Evolutionary conservation across 2,888 invertebrate species (phyloP).

Genomic region (Lysandra coridon): DNA sequence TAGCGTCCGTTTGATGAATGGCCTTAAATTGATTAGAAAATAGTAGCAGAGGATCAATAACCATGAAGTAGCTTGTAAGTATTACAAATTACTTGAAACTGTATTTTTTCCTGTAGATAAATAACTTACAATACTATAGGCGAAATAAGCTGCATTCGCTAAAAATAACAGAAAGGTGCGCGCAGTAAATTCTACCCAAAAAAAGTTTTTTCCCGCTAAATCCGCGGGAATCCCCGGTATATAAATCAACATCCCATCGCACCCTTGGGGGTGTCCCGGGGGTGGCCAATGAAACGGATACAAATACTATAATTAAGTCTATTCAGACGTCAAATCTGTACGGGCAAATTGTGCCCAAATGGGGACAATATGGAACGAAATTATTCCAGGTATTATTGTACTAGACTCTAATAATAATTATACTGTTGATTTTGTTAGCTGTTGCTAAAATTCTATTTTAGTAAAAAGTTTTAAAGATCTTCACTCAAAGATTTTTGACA

Average conservation of each 20-base stretch:
- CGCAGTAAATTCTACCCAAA: background rate
- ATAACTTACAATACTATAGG: background rate
- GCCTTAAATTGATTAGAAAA: constrained; percentile 37
- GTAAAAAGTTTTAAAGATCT: no score
- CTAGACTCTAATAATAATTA: constrained; percentile 23
- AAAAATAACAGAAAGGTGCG: background rate
- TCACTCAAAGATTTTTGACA: background rate
- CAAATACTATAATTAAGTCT: constrained; percentile 72
- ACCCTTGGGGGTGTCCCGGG: constrained; percentile 55
- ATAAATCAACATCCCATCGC: constrained; percentile 61
- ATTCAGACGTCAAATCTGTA: constrained; percentile 73
- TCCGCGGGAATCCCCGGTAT: constrained; percentile 41
- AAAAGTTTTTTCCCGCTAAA: constrained; percentile 43
- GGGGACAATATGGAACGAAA: constrained; percentile 49
- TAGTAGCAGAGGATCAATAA: background rate
- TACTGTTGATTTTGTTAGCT: background rate
- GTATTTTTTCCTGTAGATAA: no score
- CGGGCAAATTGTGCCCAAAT: constrained; percentile 52
- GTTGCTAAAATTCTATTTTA: background rate
- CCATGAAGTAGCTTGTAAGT: background rate
- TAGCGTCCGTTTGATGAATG: constrained; percentile 65
- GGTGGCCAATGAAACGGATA: constrained; percentile 65
- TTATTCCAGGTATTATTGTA: constrained; percentile 9
- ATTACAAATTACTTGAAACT: background rate
- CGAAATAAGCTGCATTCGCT: background rate